Conservation (phyloP, 1,140 invertebrate genomes). For the Paralvinella palmiformis region DNA sequence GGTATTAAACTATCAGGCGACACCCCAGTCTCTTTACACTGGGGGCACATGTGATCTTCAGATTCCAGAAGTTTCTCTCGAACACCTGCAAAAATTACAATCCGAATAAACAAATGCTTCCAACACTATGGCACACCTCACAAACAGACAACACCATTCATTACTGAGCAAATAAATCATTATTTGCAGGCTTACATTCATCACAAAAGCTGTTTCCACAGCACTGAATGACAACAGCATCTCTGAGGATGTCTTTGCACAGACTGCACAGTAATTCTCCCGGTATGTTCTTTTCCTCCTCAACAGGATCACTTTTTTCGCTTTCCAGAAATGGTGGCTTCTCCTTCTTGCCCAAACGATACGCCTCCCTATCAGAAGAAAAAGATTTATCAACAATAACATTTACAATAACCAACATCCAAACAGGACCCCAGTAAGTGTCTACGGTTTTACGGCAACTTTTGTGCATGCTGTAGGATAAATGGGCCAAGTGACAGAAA, state of each 20-base stretch:
- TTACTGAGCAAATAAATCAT: neutral
- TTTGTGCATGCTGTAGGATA: neutral
- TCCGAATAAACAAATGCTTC: neutral
- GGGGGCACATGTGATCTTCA: slow-evolving; percentile 89
- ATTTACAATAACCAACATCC: neutral
- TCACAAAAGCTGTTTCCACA: slow-evolving; percentile 98
- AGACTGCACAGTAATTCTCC: slow-evolving; percentile 85
- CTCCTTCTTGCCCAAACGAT: slow-evolving; percentile 67
- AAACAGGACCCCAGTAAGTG: neutral
- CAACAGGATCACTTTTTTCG: slow-evolving; percentile 43
- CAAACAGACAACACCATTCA: neutral
- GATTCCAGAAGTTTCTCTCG: slow-evolving; percentile 80
- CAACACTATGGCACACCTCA: neutral
- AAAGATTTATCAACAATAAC: slow-evolving; percentile 19
- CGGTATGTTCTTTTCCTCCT: slow-evolving; percentile 61
- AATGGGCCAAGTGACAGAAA: neutral
- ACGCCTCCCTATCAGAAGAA: slow-evolving; percentile 63
- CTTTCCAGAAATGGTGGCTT: slow-evolving; percentile 59
- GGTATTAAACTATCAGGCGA: slow-evolving; percentile 88
- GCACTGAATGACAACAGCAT: slow-evolving; percentile 94
- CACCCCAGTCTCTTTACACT: slow-evolving; percentile 85
- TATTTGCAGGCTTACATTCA: slow-evolving; percentile 70
- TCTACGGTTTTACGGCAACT: too few relatives aligned
- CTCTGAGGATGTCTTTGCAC: slow-evolving; percentile 86
- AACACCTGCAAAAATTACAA: slow-evolving; percentile 62